A percentile compares a stretch with the other conserved stretches of the same genome.
Conservation (phyloP, 2,113 vertebrate genomes). For the Elephantulus edwardii region DNA sequence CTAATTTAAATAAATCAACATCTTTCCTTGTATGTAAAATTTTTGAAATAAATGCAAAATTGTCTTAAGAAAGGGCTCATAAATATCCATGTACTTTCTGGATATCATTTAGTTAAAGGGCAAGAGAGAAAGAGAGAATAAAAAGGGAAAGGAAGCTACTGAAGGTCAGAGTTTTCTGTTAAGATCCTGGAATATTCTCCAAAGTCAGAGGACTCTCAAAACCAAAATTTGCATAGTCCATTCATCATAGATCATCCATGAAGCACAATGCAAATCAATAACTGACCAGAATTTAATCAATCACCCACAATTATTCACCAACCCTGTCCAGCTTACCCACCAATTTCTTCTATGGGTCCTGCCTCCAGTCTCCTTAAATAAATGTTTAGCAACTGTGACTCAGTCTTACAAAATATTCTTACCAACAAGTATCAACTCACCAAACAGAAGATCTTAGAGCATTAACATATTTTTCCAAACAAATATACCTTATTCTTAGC, state of each 20-base stretch:
- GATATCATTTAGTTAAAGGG: constrained; percentile 70
- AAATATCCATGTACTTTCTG: constrained; percentile 76
- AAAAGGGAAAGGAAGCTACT: not conserved
- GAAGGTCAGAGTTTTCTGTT: constrained; percentile 21
- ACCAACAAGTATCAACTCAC: not conserved
- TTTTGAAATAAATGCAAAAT: constrained; percentile 78
- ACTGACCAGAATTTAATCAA: constrained; percentile 55
- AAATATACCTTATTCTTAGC: too few relatives aligned
- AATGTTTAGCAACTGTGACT: not conserved
- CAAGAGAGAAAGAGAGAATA: not conserved
- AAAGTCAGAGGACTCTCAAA: constrained; percentile 43
- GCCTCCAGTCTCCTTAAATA: not conserved
- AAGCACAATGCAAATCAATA: constrained; percentile 58
- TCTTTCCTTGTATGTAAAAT: constrained; percentile 72
- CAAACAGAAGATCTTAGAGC: not conserved
- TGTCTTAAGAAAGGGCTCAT: constrained; percentile 76
- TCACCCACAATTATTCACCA: constrained; percentile 47
- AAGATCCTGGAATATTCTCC: constrained; percentile 53
- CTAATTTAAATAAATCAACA: constrained; percentile 80
- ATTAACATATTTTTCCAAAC: not conserved
- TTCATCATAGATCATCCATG: constrained; percentile 57
- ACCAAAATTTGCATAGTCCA: constrained; percentile 49
- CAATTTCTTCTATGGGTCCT: not conserved
- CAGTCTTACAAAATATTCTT: not conserved
- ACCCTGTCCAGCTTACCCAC: not conserved